Evolutionary conservation across 2,888 invertebrate genomes (phyloP), one percentile per base, ranked within the genome.

Genomic region (Glaucopsyche alexis): DNA sequence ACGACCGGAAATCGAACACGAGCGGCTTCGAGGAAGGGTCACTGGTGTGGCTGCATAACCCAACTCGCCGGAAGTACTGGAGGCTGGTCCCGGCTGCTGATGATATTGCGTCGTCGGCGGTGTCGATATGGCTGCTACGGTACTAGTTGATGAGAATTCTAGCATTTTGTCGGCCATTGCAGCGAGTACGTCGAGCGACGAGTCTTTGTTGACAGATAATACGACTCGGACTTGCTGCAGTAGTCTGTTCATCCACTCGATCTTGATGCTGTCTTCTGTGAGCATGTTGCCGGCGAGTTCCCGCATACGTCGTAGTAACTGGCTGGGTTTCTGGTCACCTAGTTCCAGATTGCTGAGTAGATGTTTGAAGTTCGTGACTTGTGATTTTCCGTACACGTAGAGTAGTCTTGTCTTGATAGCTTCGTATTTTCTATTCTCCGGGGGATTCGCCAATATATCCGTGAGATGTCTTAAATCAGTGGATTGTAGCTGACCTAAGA

Each of bases 401-500:
- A 52, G 16, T n/a, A 52, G 14, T 16, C 52, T 52, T 52, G 52
- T 16, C 52, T 52, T 52, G 52, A 52, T 16, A 16, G 52, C 52
- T 52, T 52, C 52, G 52, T 52, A 16, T 52, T 52, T 52, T 52
- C 52, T n/a, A 7, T 16, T 52, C n/a, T 52, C 7, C 49, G 49
- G 13, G 14, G 49, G 49, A 14, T 14, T 49, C 6, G 49, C 13
- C 6, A 49, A 14, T 14, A 76, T 74, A 52, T 74, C 75, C 4
- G 74, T 75, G 29, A 75, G 50, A 16, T 76, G 75, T 65, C 74
- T 72, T 13, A 76, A 55, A 40, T 75, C 77, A 2, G 40, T 38
- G 2, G 72, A 9, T 70, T 75, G 75, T 14, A 77, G 71, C 60
- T 74, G 72, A 11, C 71, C 69, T 7, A 77, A 72, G 8, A 75